Evolutionary conservation across 2,888 invertebrate species (phyloP).

Genomic region (Tortricodes alternella): DNA sequence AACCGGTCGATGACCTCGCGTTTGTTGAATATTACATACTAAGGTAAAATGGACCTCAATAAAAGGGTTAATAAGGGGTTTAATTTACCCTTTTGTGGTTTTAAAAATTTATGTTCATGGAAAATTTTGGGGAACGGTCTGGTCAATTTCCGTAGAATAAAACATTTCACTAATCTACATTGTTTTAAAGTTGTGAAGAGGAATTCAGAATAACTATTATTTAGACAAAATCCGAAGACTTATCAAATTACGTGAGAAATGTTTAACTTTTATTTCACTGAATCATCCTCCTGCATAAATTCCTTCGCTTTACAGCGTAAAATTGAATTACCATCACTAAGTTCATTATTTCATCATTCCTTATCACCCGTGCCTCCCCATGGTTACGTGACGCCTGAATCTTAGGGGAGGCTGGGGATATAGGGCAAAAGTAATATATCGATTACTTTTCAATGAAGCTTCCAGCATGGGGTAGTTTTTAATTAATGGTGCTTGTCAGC

Average conservation of each 20-base stretch:
- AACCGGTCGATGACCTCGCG: constrained; percentile 67
- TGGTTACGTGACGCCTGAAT: constrained; percentile 15
- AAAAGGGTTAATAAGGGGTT: constrained; percentile 14
- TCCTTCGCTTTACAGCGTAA: constrained; percentile 35
- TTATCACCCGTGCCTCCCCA: constrained; percentile 9
- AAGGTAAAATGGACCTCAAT: constrained; percentile 24
- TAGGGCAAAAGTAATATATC: constrained; percentile 16
- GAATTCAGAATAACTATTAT: too few relatives aligned
- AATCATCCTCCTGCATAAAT: neutral
- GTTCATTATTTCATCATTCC: constrained; percentile 35
- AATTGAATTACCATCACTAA: constrained; percentile 41
- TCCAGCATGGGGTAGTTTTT: constrained; percentile 2
- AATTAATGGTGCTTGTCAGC: constrained; percentile 12
- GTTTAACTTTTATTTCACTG: too few relatives aligned
- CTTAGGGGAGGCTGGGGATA: constrained; percentile 15
- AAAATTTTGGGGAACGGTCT: constrained; percentile 3
- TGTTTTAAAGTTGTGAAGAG: neutral
- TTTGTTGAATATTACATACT: constrained; percentile 25
- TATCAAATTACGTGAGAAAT: too few relatives aligned
- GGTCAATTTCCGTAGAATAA: neutral
- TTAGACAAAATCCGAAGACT: too few relatives aligned
- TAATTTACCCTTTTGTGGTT: neutral
- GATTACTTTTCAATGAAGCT: constrained; percentile 22
- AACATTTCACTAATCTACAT: neutral
- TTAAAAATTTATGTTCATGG: neutral